A percentile compares a stretch with the other conserved stretches of the same genome.
Evolutionary conservation across 1,140 invertebrate genomes (phyloP).

Genomic region (Pemphigus obesinymphae): DNA sequence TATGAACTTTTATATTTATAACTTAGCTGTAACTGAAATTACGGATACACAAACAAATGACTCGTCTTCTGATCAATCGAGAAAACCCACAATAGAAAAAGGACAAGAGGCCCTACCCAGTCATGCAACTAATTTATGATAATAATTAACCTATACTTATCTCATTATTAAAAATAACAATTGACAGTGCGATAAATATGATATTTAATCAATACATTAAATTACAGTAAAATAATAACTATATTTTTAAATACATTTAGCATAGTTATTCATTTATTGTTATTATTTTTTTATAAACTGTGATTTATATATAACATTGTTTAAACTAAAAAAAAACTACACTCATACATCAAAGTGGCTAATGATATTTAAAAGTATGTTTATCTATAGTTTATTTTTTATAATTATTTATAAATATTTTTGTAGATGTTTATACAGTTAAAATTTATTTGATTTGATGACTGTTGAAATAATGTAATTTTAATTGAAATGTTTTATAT

Average conservation of each 20-base stretch:
- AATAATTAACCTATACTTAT: neutral
- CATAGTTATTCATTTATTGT: neutral
- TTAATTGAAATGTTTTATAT: neutral
- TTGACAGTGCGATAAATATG: neutral
- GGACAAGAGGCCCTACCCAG: slow-evolving; percentile 7
- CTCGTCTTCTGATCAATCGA: neutral
- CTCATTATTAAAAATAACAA: neutral
- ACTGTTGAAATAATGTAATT: neutral
- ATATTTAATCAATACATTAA: neutral
- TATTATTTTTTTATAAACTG: neutral
- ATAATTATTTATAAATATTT: too few species aligned
- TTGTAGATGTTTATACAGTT: neutral
- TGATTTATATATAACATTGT: neutral
- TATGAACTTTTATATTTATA: neutral
- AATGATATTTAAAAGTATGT: neutral
- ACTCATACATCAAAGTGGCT: neutral
- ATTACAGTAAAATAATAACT: neutral
- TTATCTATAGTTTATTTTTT: neutral
- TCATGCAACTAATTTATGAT: neutral
- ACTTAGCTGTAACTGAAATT: neutral
- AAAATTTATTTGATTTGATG: neutral
- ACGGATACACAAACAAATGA: neutral
- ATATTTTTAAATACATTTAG: neutral
- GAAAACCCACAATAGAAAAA: slow-evolving; percentile 7
- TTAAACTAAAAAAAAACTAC: neutral